Evolutionary conservation across 2,113 vertebrate species (phyloP).

Genomic region (Zeus faber): DNA sequence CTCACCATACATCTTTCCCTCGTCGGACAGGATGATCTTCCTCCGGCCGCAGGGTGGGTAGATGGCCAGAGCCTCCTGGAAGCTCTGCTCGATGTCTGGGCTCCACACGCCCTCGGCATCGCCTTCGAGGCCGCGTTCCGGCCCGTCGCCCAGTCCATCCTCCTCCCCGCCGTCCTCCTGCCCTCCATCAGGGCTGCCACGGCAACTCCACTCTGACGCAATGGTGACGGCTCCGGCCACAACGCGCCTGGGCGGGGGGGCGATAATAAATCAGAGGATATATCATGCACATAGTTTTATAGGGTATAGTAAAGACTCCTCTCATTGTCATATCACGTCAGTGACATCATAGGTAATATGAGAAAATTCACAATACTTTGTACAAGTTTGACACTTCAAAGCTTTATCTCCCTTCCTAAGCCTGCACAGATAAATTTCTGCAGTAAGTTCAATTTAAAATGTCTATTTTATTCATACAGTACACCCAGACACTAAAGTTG

Average conservation of each 20-base stretch:
- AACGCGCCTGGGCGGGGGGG: conserved; percentile 44
- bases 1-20: conserved; percentile 98
- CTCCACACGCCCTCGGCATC: conserved; percentile 96
- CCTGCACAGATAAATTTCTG: too few species aligned
- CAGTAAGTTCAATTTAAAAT: too few species aligned
- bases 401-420: too few species aligned
- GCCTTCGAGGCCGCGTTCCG: conserved; percentile 91
- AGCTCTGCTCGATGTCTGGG: conserved; percentile 97
- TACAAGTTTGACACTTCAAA: too few species aligned
- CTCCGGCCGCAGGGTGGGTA: conserved; percentile 93
- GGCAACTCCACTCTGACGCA: conserved; percentile 97
- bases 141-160: conserved; percentile 82
- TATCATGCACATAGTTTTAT: too few species aligned
- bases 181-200: conserved; percentile 93
- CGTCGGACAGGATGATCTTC: conserved; percentile 96
- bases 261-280: conserved; percentile 9
- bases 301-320: too few species aligned
- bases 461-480: too few species aligned
- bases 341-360: too few species aligned
- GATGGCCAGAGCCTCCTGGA: conserved; percentile 95
- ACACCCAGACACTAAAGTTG: too few species aligned
- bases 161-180: conserved; percentile 88
- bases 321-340: too few species aligned
- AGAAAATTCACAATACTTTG: too few species aligned
- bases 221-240: conserved; percentile 91